phyloP scores from a whole-genome alignment of 2,113 vertebrate species.

The Pimephales promelas region DNA sequence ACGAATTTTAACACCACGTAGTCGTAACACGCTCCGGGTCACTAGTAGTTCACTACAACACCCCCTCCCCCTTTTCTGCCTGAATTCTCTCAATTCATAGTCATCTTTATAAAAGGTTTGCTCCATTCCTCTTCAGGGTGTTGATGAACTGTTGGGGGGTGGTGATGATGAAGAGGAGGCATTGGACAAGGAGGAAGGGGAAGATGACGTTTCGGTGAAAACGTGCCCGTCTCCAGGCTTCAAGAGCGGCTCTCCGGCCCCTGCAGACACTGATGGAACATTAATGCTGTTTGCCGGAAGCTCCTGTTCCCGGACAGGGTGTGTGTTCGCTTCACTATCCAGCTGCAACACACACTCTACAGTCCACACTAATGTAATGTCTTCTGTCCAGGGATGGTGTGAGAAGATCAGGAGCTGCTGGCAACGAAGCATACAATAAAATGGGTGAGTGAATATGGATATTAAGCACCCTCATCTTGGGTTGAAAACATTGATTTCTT shows the following conservation, averaged over 20 bases:
- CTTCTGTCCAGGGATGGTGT: constrained; percentile 67
- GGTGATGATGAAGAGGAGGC: constrained; percentile 74
- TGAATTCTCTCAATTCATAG: background rate
- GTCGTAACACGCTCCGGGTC: no score
- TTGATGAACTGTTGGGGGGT: constrained; percentile 79
- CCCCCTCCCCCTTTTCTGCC: no score
- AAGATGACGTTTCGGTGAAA: constrained; percentile 65
- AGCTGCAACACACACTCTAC: no score
- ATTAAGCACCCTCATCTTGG: background rate
- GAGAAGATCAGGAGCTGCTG: constrained; percentile 62
- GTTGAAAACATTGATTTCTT: no score
- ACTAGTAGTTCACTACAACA: no score
- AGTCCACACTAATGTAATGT: background rate
- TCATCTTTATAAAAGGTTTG: no score
- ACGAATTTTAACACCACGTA: no score
- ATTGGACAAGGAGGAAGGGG: constrained; percentile 66
- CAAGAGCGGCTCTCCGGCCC: constrained; percentile 68
- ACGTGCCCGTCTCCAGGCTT: no score
- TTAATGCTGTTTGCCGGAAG: constrained; percentile 88
- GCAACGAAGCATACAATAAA: constrained; percentile 68
- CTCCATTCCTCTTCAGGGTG: constrained; percentile 66
- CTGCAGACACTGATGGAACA: constrained; percentile 80
- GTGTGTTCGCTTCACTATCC: background rate
- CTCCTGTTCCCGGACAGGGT: constrained; percentile 89
- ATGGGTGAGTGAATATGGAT: constrained; percentile 65